Evolutionary conservation across 1,140 invertebrate species (phyloP), one percentile per base, ranked within the genome.

Genomic region (Stenopsyche tienmushanensis): DNA sequence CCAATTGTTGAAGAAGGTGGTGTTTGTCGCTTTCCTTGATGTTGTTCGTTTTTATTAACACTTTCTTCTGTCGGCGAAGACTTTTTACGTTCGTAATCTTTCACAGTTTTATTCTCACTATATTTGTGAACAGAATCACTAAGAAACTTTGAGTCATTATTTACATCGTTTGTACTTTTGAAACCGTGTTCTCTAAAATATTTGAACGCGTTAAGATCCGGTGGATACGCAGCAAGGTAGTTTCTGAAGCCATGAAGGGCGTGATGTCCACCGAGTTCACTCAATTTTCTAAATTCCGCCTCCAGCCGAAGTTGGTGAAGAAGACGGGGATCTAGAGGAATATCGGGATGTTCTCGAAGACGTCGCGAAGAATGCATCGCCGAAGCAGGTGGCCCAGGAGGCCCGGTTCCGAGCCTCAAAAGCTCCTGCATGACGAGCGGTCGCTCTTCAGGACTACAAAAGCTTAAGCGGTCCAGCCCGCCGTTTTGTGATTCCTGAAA

Each of bases 181-280:
- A 72, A 72, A 78, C 77, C 72, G 75, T 77, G 72, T 76, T 77
- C 42, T 78, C 80, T 77, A 55, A 81, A 75, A 66, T 80, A 80
- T 72, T 78, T 79, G 2, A 81, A 67, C 10, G 80, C 76, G 62
- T 80, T 77, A 8, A 65, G 44, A 17, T 80, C 76, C 21, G 73
- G 75, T 8, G 74, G 74, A 21, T 66, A 71, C 1, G 57, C 63
- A 1, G 64, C 54, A 10, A 69, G 42, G 21, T 72, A 69, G 63
- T 78, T 76, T 67, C 73, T 75, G 55, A 70, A 70, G 26, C 64
- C 64, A 42, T 70, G 68, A 41, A 70, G 53, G 2, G 67, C 59
- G 13, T 69, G 64, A 26, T 69, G 67, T 21, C 34, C 50, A 17
- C 67, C 57, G 25, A 76, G 74, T 68, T 81, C 80, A 67, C 77